Evolutionary conservation across 2,797 vertebrate genomes (phyloP).

Genomic region (Sebastes miniatus): DNA sequence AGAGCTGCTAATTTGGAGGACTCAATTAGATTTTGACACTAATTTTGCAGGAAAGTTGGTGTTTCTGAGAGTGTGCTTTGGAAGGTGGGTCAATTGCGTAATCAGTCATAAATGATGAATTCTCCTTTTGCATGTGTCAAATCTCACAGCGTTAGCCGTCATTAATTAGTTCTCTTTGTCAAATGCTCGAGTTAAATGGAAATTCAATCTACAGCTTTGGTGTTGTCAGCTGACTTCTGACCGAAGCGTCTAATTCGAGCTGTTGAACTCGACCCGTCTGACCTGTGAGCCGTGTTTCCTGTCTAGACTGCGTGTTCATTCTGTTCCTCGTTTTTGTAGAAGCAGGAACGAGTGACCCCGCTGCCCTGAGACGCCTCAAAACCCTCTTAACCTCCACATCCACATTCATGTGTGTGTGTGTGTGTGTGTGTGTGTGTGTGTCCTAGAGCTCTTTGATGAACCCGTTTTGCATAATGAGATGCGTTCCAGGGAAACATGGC

Average conservation of each 20-base stretch:
- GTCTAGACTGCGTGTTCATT: slow-evolving; percentile 21
- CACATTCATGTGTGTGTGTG: neutral
- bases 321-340: slow-evolving; percentile 10
- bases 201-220: slow-evolving; percentile 21
- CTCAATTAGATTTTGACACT: slow-evolving; percentile 10
- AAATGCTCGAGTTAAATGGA: slow-evolving; percentile 12
- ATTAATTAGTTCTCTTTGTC: neutral
- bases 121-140: neutral
- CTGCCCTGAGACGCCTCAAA: slow-evolving; percentile 1
- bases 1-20: neutral
- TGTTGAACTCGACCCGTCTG: slow-evolving; percentile 12
- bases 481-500: neutral
- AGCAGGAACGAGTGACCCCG: slow-evolving; percentile 8
- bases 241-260: slow-evolving; percentile 11
- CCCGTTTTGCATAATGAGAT: slow-evolving; percentile 23
- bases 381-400: neutral
- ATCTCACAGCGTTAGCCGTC: neutral
- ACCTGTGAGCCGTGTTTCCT: slow-evolving; percentile 15
- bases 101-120: neutral
- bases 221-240: slow-evolving; percentile 20
- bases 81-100: neutral
- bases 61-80: neutral
- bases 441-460: neutral
- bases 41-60: neutral
- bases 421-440: neutral